Evolutionary conservation across 2,888 invertebrate species (phyloP), one percentile per base, ranked within the genome.

Genomic region (Agrotis segetum): DNA sequence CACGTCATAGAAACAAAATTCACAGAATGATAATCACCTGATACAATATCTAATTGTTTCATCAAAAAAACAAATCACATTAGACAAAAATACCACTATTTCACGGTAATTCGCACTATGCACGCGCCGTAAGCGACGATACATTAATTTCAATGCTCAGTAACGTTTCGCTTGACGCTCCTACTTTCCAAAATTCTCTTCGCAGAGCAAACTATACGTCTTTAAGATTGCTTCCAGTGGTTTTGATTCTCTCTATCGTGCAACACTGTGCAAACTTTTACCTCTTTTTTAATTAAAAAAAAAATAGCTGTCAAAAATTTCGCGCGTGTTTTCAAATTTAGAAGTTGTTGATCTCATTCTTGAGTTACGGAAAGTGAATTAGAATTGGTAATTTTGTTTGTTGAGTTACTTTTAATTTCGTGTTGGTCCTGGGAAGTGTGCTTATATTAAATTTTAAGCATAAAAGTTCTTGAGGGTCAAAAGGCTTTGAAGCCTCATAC

Each of bases 121-220:
- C 77, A 75, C 67, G 74, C 84, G 61, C 73, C 84, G 53, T 56
- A 59, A 72, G 71, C 69, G 62, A 62, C 56, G 82, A 79, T 77
- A 83, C 80, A 82, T 84, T 84, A 77, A 82, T 82, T 85, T 87
- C 88, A 89, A 90, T 91, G 89, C 89, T 85, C 88, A 85, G 88
- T 88, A 88, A 85, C 92, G 95, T 95, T 89, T 91, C 94, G 94
- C 91, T 93, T 75, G 85, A 77, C 93, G 92, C 85, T 78, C 88
- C 88, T 88, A 95, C 95, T 95, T 96, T 95, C 95, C 92, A 96
- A 96, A 96, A 94, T 91, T 90, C 92, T 91, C 92, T 89, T 88
- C 88, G 81, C 88, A 84, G 84, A 83, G 89, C 85, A 87, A 87
- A 89, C 86, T 89, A 88, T 87, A 85, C 88, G 79, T 67, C 77